Conservation (phyloP, 1,140 invertebrate genomes). For the Parapsyche elsis region DNA sequence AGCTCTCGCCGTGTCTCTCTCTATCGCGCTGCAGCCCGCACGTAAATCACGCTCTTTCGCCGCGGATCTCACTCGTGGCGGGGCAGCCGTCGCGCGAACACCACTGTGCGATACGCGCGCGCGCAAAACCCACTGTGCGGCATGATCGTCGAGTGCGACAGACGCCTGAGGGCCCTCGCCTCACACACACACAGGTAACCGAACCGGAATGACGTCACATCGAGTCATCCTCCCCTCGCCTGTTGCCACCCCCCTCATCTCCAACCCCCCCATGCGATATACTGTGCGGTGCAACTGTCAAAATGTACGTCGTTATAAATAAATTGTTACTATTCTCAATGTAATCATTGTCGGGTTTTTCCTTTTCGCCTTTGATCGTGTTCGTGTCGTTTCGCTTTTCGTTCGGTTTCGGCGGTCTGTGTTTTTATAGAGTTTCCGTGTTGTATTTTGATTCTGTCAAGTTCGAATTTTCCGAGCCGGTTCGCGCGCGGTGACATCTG, state of each 20-base stretch:
- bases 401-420: neutral
- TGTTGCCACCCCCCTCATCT: neutral
- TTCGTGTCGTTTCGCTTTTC: neutral
- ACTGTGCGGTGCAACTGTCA: neutral
- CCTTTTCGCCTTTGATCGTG: neutral
- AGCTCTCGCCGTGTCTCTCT: neutral
- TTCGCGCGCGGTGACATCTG: conserved; percentile 1
- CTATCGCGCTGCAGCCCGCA: conserved; percentile 42
- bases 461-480: conserved; percentile 26
- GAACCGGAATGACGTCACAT: neutral
- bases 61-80: conserved; percentile 32
- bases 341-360: too few species aligned
- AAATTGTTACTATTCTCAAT: too few species aligned
- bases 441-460: neutral
- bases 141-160: conserved; percentile 55
- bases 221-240: neutral
- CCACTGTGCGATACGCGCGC: conserved; percentile 59
- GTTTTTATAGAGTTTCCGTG: neutral
- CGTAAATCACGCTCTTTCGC: conserved; percentile 45
- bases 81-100: conserved; percentile 59
- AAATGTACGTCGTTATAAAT: neutral
- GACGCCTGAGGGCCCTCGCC: conserved; percentile 45
- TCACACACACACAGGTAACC: conserved; percentile 29
- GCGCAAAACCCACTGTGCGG: conserved; percentile 57
- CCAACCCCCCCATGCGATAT: neutral